Conservation (phyloP, 2,113 vertebrate species). For the Gymnogyps californianus region DNA sequence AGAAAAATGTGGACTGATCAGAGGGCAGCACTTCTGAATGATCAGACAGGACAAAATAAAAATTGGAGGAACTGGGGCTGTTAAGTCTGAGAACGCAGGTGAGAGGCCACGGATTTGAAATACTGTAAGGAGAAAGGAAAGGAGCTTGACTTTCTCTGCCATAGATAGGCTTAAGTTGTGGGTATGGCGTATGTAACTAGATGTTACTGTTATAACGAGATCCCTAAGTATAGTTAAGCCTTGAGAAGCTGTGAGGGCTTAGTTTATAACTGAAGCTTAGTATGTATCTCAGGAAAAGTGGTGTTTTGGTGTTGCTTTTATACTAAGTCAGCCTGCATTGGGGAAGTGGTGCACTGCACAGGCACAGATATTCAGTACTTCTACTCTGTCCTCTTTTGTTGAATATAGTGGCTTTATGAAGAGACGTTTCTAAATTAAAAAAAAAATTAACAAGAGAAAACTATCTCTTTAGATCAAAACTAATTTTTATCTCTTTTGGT, state of each 20-base stretch:
- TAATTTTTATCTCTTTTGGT: slow-evolving; percentile 12
- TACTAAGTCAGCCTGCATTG: neutral
- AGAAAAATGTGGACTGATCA: neutral
- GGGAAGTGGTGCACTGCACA: neutral
- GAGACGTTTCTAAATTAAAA: neutral
- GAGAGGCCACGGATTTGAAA: neutral
- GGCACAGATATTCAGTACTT: neutral
- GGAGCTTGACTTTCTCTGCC: neutral
- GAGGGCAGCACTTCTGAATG: neutral
- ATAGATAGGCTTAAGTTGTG: neutral
- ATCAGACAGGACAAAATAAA: neutral
- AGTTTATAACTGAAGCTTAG: neutral
- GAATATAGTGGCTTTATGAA: neutral
- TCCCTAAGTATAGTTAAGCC: neutral
- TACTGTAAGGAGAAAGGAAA: neutral
- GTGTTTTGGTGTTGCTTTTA: neutral
- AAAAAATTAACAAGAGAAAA: neutral
- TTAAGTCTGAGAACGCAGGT: neutral
- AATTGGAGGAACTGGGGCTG: neutral
- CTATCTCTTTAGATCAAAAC: neutral
- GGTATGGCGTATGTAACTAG: neutral
- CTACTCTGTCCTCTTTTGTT: neutral
- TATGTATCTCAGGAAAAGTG: neutral
- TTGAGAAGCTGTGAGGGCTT: neutral
- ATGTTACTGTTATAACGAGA: neutral